Base-by-base conservation (phyloP, 2,888 invertebrate genomes). In the Euplexia lucipara region DNA sequence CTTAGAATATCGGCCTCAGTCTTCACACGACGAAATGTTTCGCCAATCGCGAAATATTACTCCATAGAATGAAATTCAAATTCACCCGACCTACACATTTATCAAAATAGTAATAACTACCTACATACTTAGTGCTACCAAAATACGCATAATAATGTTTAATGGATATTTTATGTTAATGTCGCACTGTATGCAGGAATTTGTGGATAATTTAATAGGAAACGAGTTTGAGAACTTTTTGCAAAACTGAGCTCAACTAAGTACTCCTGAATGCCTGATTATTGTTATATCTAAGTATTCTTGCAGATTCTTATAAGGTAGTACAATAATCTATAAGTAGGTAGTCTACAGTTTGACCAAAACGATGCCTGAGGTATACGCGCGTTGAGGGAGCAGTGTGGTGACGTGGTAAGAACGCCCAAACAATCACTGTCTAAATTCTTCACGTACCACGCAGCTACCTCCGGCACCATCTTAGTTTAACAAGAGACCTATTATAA, bases 21-120 rank as follows among this genome's bases (percentile, higher is more conserved):
- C 22, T 37, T 54, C 39, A 59, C 49, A 51, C 59, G 39, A 32
- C 49, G 54, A 69, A 57, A 48, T 59, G 18, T 75, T 69, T 53
- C n/a, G 42, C 34, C 20, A 48, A 53, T 52, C 26, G 47, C 34
- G 14, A 52, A 61, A 53, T 53, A 44, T 72, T 69, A 44, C 47
- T 35, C 16, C 52, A 69, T 44, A 18, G 22, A 54, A 44, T 53
- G 34, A 52, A 48, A 44, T 58, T 34, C 16, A 47, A 68, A 71
- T 57, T 52, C n/a, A 34, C 18, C 9, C 9, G 26, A 70, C 26
- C 51, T 45, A 49, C 53, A 49, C 20, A 32, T 63, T 41, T 45
- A 35, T 26, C 12, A 18, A 32, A 22, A 32, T 37, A 66, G 7
- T 5, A 14, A 6, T 37, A 37, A 37, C 10, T 35, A 20, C 26